Conservation (phyloP, 2,888 invertebrate species). For the Peribatodes rhomboidaria region DNA sequence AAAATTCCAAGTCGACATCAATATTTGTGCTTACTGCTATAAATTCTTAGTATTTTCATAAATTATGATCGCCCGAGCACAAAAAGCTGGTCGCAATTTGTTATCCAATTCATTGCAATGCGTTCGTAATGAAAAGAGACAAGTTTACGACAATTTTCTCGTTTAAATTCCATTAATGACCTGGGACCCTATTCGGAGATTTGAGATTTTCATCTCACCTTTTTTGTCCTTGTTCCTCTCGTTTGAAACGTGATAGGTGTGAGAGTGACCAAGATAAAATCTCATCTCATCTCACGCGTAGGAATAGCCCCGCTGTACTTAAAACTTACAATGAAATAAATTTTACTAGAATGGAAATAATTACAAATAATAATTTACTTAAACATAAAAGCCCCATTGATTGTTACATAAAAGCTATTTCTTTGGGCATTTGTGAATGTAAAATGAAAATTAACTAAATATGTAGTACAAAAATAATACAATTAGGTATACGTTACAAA, state of each 20-base stretch:
- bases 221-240: too few relatives aligned
- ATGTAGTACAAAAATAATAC: constrained; percentile 5
- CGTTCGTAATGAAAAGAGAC: not conserved
- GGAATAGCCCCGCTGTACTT: too few relatives aligned
- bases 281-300: too few relatives aligned
- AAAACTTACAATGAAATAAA: not conserved
- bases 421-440: not conserved
- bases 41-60: too few relatives aligned
- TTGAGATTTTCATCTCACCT: too few relatives aligned
- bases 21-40: too few relatives aligned
- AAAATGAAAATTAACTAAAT: not conserved
- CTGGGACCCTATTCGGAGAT: too few relatives aligned
- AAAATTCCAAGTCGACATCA: too few relatives aligned
- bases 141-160: not conserved
- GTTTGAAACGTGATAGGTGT: too few relatives aligned
- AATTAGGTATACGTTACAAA: not conserved
- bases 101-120: not conserved
- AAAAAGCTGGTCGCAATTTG: too few relatives aligned
- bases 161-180: not conserved
- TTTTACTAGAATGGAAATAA: not conserved
- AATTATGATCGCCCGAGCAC: not conserved
- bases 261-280: too few relatives aligned
- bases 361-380: constrained; percentile 1
- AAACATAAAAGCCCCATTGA: not conserved
- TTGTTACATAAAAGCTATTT: not conserved